Conservation (phyloP, 2,113 vertebrate species). For the Saccopteryx leptura region DNA sequence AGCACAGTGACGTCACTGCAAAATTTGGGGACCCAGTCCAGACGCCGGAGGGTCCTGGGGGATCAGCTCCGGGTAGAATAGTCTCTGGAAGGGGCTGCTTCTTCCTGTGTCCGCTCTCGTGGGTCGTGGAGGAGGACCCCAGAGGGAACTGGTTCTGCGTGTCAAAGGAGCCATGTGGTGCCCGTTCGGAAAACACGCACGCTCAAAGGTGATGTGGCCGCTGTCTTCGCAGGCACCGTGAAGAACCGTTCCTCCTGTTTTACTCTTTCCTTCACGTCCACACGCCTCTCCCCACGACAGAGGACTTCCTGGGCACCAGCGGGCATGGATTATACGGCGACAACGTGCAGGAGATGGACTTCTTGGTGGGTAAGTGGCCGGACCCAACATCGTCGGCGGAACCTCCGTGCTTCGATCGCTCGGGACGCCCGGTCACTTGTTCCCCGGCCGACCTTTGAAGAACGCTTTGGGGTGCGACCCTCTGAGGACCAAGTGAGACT, state of each 20-base stretch:
- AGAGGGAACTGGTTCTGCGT: too few relatives aligned
- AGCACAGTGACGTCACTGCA: not conserved
- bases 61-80: too few relatives aligned
- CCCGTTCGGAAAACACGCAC: too few relatives aligned
- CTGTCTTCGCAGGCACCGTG: conserved; percentile 69
- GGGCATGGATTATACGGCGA: conserved; percentile 91
- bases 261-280: conserved; percentile 91
- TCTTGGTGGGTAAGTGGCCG: conserved; percentile 88
- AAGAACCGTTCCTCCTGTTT: conserved; percentile 90
- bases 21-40: not conserved
- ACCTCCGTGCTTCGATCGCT: fast-evolving
- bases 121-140: fast-evolving
- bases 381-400: fast-evolving
- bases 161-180: not conserved
- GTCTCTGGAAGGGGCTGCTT: not conserved
- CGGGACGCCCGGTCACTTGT: too few relatives aligned
- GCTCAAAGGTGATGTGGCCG: fast-evolving
- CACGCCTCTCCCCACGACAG: conserved; percentile 86
- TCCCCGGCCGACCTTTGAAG: not conserved
- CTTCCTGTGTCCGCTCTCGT: fast-evolving
- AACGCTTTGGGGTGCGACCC: too few relatives aligned
- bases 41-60: not conserved
- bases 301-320: conserved; percentile 89
- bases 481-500: not conserved
- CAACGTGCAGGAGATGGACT: conserved; percentile 92